Evolutionary conservation across 35 echinoderm and acorn worm genomes (phyloP), one percentile per base, ranked within the genome.

Genomic region (Lytechinus variegatus): DNA sequence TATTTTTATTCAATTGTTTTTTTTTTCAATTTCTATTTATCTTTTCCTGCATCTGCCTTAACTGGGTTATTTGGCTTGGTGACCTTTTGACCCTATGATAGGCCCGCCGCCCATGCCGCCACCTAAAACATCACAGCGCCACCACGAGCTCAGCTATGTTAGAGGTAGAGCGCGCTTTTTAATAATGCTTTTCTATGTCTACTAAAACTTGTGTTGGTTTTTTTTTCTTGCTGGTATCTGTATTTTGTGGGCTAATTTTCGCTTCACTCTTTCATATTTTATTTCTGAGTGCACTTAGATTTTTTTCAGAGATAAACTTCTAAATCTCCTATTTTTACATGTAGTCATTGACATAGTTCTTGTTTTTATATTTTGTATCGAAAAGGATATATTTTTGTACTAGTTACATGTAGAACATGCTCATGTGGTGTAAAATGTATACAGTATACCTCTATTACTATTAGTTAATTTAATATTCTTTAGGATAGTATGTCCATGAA

Each of bases 141-240:
- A 93, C 53, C 92, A 93, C 92, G 53, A 93, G 92, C 92, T 93
- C 13, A 93, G 92, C 92, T 56, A 93, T 57, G 92, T 24, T 93
- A 93, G 92, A 93, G 92, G 92, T 93, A 93, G 92, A n/a, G 92
- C 92, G 92, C 92, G 92, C 92, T 93, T 93, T 93, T 21, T 51
- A 52, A 52, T 52, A 90, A 90, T 33, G 52, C 88, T 52, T 90
- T 90, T 79, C 16, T 79, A 60, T 60, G 8, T 79, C 4, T 79
- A 79, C 66, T 79, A 24, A 79, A 44, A 79, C 66, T 16, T 19
- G 66, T 79, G 16, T 79, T 79, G 19, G n/a, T 79, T 24, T 16
- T 16, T 16, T 44, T 44, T 79, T 79, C n/a, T 79, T 79, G 66
- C 66, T 79, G 66, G n/a, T 24, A 79, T 79, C 19, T 79, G 16